Evolutionary conservation across 1,140 invertebrate genomes (phyloP), one percentile per base, ranked within the genome.

Genomic region (Rhopalosiphum maidis): DNA sequence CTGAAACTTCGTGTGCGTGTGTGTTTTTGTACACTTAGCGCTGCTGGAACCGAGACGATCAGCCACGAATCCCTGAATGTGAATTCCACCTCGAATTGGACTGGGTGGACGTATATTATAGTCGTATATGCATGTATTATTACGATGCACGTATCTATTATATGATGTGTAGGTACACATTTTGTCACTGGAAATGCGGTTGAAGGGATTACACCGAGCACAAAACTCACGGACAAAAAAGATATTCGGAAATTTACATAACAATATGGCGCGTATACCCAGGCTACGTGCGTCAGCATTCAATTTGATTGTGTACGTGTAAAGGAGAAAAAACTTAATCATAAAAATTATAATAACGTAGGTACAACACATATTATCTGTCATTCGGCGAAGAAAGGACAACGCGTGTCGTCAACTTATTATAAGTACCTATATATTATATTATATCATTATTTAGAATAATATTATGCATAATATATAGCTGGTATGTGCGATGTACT

Each of bases 191-290:
- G 23, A 85, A 85, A 51, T 21, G 48, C 23, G 87, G 87, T 54
- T 55, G n/a, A 90, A 90, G 88, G 88, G 88, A 90, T 90, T 88
- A 88, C n/a, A n/a, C 21, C 88, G 88, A 25, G 51, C 51, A 41
- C 30, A 90, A 25, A 60, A 60, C 54, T n/a, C n/a, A 41, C 23
- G 54, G 8, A 60, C 37, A 90, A 89, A 51, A 89, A 43, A 46
- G 5, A 55, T 43, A 60, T 90, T 90, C 23, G 23, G 23, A 90
- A 90, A 90, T 90, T 90, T 60, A 90, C 88, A 90, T 90, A 60
- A 90, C 88, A 90, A 90, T 90, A 90, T 90, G 35, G 37, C 4
- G 87, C 21, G 60, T 30, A n/a, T 77, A 35, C 7, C 37, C 35
- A 9, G 21, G 35, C 37, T 60, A 60, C 88, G 54, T 55, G 88